Evolutionary conservation across 2,113 vertebrate genomes (phyloP).

Genomic region (Eudorcas thomsonii): DNA sequence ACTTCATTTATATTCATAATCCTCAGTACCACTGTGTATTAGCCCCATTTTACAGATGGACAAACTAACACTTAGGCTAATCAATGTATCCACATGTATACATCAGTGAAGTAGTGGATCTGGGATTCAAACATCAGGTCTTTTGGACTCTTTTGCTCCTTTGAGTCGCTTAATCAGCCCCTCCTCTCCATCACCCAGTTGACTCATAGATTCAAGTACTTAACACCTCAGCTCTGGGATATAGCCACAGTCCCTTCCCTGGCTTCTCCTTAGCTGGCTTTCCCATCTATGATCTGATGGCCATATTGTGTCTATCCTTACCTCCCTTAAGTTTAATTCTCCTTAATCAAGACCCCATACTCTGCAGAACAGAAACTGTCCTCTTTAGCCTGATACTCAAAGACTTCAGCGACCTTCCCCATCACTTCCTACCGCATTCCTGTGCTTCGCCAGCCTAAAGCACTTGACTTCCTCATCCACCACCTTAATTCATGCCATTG

Average conservation of each 20-base stretch:
- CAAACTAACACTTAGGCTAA: not conserved
- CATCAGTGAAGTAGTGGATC: not conserved
- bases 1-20: not conserved
- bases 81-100: not conserved
- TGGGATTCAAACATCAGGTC: not conserved
- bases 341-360: not conserved
- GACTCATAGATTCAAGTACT: not conserved
- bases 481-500: not conserved
- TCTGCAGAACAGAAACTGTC: not conserved
- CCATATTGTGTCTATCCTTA: not conserved
- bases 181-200: not conserved
- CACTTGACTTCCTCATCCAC: not conserved
- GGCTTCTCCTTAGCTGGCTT: not conserved
- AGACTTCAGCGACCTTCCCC: not conserved
- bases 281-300: not conserved
- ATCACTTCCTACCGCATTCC: not conserved
- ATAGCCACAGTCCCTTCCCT: not conserved
- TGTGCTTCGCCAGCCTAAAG: not conserved
- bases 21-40: not conserved
- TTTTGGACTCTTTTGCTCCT: not conserved
- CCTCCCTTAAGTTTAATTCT: not conserved
- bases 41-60: not conserved
- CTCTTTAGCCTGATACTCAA: not conserved
- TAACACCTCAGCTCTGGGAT: too few species aligned
- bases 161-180: not conserved